A percentile compares a stretch with the other conserved stretches of the same genome.
These are phyloP conservation scores for Melieria omissa DNA, from an alignment of 2,888 invertebrate species.

Conservation along the genomic window DNA sequence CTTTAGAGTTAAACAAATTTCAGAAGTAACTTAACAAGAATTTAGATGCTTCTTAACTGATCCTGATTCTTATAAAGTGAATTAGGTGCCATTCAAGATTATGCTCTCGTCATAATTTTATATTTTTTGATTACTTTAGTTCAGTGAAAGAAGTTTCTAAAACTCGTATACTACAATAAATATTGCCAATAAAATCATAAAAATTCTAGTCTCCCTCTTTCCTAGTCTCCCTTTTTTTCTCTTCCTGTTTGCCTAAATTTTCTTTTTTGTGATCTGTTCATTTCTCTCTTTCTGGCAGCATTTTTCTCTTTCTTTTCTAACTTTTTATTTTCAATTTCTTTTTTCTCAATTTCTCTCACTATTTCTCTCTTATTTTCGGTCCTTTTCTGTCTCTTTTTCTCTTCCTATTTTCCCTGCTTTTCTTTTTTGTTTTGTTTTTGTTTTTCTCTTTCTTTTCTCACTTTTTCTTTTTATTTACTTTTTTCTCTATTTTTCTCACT, in stretches of 20 bases:
- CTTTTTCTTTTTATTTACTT: background rate
- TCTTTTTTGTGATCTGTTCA: constrained; percentile 38
- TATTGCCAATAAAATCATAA: no score
- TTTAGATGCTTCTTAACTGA: no score
- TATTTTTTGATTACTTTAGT: no score
- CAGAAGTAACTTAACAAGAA: no score
- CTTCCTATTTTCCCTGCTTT: constrained; percentile 48
- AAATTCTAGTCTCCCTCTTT: no score
- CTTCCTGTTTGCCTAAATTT: constrained; percentile 45
- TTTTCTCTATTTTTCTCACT: constrained; percentile 2
- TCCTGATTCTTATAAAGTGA: no score
- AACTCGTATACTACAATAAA: no score
- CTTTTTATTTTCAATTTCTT: background rate
- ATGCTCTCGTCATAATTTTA: no score
- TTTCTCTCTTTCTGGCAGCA: constrained; percentile 4
- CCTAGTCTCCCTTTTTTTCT: background rate
- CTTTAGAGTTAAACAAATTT: no score
- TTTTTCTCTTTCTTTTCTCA: background rate
- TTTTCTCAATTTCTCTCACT: background rate
- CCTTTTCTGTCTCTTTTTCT: constrained; percentile 25
- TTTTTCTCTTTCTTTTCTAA: background rate
- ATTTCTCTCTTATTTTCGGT: background rate
- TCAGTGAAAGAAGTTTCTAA: no score
- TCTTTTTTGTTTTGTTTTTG: constrained; percentile 6
- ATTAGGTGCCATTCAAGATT: no score